Evolutionary conservation across 2,888 invertebrate species (phyloP).

Genomic region (Cosmopolites sordidus): DNA sequence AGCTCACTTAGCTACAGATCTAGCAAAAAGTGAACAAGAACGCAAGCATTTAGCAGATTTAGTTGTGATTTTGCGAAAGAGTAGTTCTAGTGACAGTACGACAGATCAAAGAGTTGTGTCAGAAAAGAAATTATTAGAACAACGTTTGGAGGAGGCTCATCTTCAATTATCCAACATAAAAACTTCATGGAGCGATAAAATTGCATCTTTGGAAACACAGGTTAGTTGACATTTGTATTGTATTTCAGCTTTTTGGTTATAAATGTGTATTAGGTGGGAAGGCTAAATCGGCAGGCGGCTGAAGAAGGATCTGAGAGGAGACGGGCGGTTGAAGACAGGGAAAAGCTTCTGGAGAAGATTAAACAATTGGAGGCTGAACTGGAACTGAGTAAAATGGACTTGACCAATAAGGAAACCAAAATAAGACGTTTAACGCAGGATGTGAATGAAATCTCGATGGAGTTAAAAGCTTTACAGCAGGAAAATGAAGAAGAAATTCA

Average conservation of each 20-base stretch:
- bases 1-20: conserved; percentile 61
- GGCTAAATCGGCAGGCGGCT: conserved; percentile 76
- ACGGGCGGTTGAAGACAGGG: conserved; percentile 66
- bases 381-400: conserved; percentile 61
- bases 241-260: neutral
- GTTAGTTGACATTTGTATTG: conserved; percentile 46
- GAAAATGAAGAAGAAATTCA: conserved; percentile 55
- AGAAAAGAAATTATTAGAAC: conserved; percentile 66
- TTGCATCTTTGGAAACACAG: conserved; percentile 85
- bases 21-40: conserved; percentile 72
- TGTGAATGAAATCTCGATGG: conserved; percentile 67
- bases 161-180: conserved; percentile 85
- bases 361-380: conserved; percentile 61
- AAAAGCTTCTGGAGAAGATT: conserved; percentile 61
- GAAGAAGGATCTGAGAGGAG: conserved; percentile 79
- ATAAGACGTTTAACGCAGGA: conserved; percentile 69
- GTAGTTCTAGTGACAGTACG: conserved; percentile 44
- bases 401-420: conserved; percentile 67
- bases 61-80: conserved; percentile 54
- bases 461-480: conserved; percentile 53
- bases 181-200: conserved; percentile 88
- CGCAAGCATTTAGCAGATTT: conserved; percentile 66
- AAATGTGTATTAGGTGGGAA: conserved; percentile 58
- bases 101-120: conserved; percentile 56
- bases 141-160: conserved; percentile 78